Evolutionary conservation across 2,797 vertebrate genomes (phyloP).

Genomic region (Dicrostonyx torquatus): DNA sequence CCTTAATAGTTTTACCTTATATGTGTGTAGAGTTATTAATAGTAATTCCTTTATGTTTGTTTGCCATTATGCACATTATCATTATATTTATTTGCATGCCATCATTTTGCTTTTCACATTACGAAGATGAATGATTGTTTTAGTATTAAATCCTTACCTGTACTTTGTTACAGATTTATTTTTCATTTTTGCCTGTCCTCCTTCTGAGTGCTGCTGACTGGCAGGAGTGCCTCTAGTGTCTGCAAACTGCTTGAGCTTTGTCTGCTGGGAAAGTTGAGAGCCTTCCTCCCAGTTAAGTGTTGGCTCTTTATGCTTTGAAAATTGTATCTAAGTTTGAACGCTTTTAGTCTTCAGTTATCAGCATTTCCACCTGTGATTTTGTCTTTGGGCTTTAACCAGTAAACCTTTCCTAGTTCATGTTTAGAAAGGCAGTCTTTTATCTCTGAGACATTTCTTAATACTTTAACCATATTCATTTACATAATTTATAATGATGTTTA

Average conservation of each 20-base stretch:
- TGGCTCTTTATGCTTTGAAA: neutral
- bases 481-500: neutral
- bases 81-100: neutral
- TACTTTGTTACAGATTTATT: neutral
- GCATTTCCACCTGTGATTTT: neutral
- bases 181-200: neutral
- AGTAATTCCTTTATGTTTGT: neutral
- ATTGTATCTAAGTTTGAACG: neutral
- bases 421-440: neutral
- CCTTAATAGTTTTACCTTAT: neutral
- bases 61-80: neutral
- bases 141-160: neutral
- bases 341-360: neutral
- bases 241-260: neutral
- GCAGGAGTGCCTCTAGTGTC: neutral
- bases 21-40: neutral
- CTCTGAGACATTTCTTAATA: slow-evolving; percentile 12
- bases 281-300: neutral
- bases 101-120: slow-evolving; percentile 23
- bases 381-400: slow-evolving; percentile 2
- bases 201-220: neutral
- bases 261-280: neutral
- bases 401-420: neutral
- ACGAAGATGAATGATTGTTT: neutral
- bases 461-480: neutral